Evolutionary conservation across 2,113 vertebrate species (phyloP), one percentile per base, ranked within the genome.

Genomic region (Accipiter virgatus): DNA sequence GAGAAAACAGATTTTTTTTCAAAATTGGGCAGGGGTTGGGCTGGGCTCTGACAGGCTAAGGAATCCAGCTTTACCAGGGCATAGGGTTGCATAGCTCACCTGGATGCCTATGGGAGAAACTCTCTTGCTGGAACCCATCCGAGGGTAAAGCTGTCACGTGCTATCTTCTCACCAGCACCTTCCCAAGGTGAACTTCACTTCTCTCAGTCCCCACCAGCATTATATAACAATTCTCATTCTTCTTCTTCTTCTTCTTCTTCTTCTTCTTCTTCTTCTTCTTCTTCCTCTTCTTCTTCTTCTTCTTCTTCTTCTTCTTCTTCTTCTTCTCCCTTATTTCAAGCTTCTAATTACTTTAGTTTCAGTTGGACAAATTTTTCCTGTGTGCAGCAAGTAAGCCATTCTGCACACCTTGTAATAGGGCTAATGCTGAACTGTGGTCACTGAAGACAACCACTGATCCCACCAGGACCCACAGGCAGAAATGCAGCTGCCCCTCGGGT

Each of bases 131-230:
- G 19, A 67, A 42, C 11, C 2, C 1, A 53, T 32, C 10, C 1
- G 0, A 42, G 13, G 7, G n/a, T 59, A 71, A 81, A 87, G 1
- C 23, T 67, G 34, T 23, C 29, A 26, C 0, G 0, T 13, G 3
- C 20, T 90, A 70, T 63, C 52, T 61, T 47, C 48, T 85, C 3
- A 3, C 32, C 42, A 79, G 14, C 38, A 63, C n/a, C 32, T 81
- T 77, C 59, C 58, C 31, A 58, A 48, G 4, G 9, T 67, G 32
- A 62, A 81, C 59, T 72, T 94, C n/a, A n/a, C 3, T 9, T 40
- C 15, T 43, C 29, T 81, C 45, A 53, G 48, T 32, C 26, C 36
- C 11, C 27, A 68, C 26, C 11, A 56, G 20, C 36, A 72, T 40
- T 47, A 55, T 25, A n/a, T 23, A 82, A 36, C 13, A 72, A 55